phyloP scores from a whole-genome alignment of 2,113 vertebrate species.

The Pituophis catenifer region DNA sequence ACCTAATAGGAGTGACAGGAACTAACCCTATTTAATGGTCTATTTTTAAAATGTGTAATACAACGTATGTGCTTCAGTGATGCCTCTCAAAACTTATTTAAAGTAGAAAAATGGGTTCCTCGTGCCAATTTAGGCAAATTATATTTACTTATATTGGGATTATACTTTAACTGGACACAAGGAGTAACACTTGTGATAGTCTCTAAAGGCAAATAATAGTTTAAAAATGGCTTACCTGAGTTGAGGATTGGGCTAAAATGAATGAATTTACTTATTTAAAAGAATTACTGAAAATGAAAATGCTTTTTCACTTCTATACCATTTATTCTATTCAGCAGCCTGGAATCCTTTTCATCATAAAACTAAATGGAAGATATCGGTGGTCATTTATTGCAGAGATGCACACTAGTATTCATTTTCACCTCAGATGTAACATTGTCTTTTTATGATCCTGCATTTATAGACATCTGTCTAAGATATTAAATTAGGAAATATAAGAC shows the following conservation, averaged over 20 bases:
- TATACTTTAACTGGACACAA: not conserved
- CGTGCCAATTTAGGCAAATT: not conserved
- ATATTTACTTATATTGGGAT: not conserved
- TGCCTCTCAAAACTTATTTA: not conserved
- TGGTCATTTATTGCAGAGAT: not conserved
- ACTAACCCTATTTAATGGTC: not conserved
- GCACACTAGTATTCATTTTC: not conserved
- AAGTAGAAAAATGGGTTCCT: not conserved
- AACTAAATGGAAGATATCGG: constrained; percentile 20
- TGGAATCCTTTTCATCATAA: not conserved
- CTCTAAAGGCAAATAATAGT: not conserved
- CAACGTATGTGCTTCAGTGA: not conserved
- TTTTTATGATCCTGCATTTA: constrained; percentile 6
- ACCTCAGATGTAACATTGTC: constrained; percentile 12
- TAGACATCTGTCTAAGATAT: not conserved
- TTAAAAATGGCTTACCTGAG: not conserved
- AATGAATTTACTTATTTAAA: not conserved
- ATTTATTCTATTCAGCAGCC: constrained; percentile 42
- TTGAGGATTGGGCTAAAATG: not conserved
- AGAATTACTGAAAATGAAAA: constrained; percentile 1
- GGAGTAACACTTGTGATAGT: too few relatives aligned
- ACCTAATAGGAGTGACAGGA: not conserved
- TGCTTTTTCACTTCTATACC: not conserved
- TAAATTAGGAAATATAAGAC: constrained; percentile 1
- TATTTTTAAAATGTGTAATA: not conserved